Conservation (phyloP, 2,797 vertebrate species). For the Setipinna tenuifilis region DNA sequence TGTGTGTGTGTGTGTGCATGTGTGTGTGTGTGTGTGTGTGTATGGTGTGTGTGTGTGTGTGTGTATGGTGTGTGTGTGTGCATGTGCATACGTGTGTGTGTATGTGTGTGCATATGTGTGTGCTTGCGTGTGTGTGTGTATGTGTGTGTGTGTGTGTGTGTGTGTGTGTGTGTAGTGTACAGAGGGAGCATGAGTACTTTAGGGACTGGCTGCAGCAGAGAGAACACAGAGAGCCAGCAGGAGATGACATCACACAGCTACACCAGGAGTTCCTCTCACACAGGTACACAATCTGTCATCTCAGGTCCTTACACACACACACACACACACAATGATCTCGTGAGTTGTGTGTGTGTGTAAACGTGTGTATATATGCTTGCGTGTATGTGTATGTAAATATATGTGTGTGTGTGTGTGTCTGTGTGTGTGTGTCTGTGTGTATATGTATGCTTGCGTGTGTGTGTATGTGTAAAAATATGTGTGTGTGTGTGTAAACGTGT, state of each 20-base stretch:
- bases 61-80: background rate
- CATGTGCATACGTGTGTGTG: background rate
- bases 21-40: too few relatives aligned
- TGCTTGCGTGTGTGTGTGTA: background rate
- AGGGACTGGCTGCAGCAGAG: constrained; percentile 80
- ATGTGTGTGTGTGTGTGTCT: too few relatives aligned
- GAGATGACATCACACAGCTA: constrained; percentile 65
- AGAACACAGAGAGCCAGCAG: constrained; percentile 73
- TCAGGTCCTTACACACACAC: background rate
- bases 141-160: background rate
- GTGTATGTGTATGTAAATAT: too few relatives aligned
- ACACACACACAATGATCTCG: background rate
- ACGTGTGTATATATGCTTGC: too few relatives aligned
- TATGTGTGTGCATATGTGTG: background rate
- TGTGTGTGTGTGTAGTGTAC: constrained; percentile 71
- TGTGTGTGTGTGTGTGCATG: constrained; percentile 1
- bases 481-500: background rate
- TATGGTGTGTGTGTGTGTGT: background rate
- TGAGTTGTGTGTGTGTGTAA: too few relatives aligned
- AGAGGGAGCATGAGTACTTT: constrained; percentile 74
- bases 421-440: too few relatives aligned
- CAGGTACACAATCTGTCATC: constrained; percentile 72
- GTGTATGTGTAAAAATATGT: background rate
- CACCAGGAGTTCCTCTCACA: constrained; percentile 75
- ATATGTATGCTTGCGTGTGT: too few relatives aligned